Percentiles rank a stretch among this genome's conserved stretches.
phyloP scores from a whole-genome alignment of 2,113 vertebrate genomes.

The Calonectris borealis region DNA sequence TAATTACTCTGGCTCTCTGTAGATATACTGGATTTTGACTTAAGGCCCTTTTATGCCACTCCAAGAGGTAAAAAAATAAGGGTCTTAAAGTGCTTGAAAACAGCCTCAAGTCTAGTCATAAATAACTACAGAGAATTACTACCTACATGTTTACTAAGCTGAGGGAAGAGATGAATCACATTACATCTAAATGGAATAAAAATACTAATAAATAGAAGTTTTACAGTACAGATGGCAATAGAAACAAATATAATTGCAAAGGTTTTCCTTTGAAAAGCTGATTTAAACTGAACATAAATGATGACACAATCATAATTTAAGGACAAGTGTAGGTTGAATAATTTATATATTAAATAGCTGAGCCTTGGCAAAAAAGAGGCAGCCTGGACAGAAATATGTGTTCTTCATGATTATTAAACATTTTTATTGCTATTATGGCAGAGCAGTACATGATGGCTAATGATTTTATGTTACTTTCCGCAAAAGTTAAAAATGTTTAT shows the following conservation, averaged over 20 bases:
- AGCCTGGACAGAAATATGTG: neutral
- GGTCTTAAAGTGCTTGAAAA: slow-evolving; percentile 20
- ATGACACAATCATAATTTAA: neutral
- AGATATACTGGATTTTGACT: slow-evolving; percentile 15
- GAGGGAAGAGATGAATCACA: slow-evolving; percentile 26
- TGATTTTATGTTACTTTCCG: slow-evolving; percentile 56
- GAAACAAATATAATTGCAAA: neutral
- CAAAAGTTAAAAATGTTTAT: slow-evolving; percentile 62
- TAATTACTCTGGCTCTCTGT: slow-evolving; percentile 5
- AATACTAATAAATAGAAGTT: slow-evolving; percentile 37
- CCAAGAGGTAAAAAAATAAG: neutral
- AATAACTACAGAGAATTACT: slow-evolving; percentile 30
- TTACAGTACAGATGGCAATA: neutral
- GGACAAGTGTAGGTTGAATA: slow-evolving; percentile 1
- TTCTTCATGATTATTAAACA: neutral
- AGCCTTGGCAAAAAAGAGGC: neutral
- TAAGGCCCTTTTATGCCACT: slow-evolving; percentile 37
- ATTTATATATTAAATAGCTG: neutral
- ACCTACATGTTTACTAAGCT: neutral
- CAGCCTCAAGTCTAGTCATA: slow-evolving; percentile 26
- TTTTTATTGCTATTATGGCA: slow-evolving; percentile 37
- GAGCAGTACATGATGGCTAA: slow-evolving; percentile 21
- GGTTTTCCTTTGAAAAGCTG: neutral
- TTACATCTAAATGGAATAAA: slow-evolving; percentile 10
- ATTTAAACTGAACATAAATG: neutral